These are phyloP conservation scores for Xenus cinereus DNA, from an alignment of 2,113 vertebrate genomes.

Conservation along the genomic window DNA sequence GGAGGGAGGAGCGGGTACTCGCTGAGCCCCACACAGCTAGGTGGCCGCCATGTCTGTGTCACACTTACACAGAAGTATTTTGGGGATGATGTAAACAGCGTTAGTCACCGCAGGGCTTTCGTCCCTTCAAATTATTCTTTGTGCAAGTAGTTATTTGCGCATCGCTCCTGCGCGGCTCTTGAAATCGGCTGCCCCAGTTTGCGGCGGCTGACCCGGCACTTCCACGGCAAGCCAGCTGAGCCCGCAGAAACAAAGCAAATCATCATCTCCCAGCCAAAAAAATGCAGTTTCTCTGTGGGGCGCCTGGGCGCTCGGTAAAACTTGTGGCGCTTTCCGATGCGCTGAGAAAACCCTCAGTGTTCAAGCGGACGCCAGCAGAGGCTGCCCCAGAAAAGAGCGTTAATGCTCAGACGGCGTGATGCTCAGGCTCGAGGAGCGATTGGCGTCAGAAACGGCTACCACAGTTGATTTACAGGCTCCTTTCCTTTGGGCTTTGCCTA, in stretches of 20 bases:
- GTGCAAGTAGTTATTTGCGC: background rate
- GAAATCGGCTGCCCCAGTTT: background rate
- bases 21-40: background rate
- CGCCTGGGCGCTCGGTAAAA: background rate
- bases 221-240: background rate
- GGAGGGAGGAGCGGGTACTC: background rate
- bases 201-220: background rate
- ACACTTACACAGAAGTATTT: background rate
- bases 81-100: background rate
- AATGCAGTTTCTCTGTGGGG: background rate
- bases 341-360: background rate
- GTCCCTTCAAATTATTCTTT: background rate
- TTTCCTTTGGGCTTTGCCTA: background rate
- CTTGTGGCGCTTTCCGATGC: fast-evolving
- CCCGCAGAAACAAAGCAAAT: background rate
- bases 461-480: background rate
- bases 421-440: background rate
- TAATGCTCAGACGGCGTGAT: fast-evolving
- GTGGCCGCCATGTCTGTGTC: fast-evolving
- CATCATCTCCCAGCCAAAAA: background rate
- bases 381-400: background rate
- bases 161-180: fast-evolving
- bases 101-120: background rate
- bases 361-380: background rate
- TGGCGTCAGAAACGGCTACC: background rate